phyloP scores from a whole-genome alignment of 2,888 invertebrate genomes.

The Chrysolina americana region DNA sequence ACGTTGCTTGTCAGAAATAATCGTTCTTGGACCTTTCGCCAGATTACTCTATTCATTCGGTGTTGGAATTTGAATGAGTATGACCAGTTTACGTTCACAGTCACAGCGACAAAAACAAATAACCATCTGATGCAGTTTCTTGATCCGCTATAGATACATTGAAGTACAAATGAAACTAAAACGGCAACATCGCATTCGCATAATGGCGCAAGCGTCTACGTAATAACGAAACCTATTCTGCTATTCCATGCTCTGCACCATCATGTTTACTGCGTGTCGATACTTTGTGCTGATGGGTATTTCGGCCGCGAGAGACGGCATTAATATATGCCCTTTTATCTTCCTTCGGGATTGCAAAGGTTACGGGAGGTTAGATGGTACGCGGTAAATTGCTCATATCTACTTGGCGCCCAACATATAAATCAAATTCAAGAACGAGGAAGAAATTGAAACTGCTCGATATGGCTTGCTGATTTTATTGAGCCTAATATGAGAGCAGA shows the following conservation, averaged over 20 bases:
- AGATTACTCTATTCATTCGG: too few species aligned
- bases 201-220: constrained; percentile 7
- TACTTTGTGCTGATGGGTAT: neutral
- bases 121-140: neutral
- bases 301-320: neutral
- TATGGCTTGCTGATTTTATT: too few species aligned
- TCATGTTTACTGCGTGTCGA: constrained; percentile 6
- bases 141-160: neutral
- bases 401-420: neutral
- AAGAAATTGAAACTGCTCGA: too few species aligned
- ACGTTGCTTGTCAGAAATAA: too few species aligned
- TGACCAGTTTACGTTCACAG: neutral
- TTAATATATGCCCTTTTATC: constrained; percentile 4
- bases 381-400: neutral
- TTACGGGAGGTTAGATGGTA: constrained; percentile 7
- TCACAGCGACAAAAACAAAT: neutral
- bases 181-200: neutral
- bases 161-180: neutral
- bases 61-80: too few species aligned
- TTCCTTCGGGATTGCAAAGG: constrained; percentile 2
- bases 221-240: neutral
- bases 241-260: constrained; percentile 2
- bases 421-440: too few species aligned
- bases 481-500: too few species aligned
- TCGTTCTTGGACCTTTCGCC: too few species aligned